Base-by-base conservation (phyloP, 2,797 vertebrate genomes). In the Acanthurus lineatus region DNA sequence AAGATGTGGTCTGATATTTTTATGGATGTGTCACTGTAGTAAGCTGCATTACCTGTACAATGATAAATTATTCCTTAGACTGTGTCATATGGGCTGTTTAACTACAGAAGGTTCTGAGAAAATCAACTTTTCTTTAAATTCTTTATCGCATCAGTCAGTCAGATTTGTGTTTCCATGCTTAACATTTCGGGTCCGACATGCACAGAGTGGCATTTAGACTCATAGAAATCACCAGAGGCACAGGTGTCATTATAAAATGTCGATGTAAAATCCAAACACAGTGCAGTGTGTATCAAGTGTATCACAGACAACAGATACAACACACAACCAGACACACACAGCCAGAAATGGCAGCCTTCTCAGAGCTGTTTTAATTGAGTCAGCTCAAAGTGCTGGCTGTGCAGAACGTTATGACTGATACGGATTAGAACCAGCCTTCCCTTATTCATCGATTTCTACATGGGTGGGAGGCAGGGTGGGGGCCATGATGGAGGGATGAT, bases 351-450 rank as follows among this genome's bases (percentile, higher is more conserved):
- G 5, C 75, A 77, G 69, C 20, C 59, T 73, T 77, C 72, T 76
- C 76, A 63, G 76, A 82, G 60, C 78, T 76, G 81, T 90, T 90
- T 91, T 92, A 93, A 93, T 90, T 86, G 83, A 90, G 90, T 91
- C 89, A 73, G 73, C 53, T 61, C 61, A 91, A 89, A 92, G 86
- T 86, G 91, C 92, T 91, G 85, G 76, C 83, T 87, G 75, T 80
- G 89, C 91, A 91, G 82, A 93, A 90, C 54, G 16, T 89, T 86
- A 86, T 85, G 85, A 92, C 88, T 87, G 86, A 88, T 87, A 87
- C 78, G 73, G 89, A 93, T 91, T 92, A 93, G 79, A 86, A 89
- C 76, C 81, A 80, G 71, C 69, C 76, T 84, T 72, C 79, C 73
- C 76, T 86, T 83, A 83, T 78, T 81, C 87, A 93, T 92, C 42